A percentile compares a stretch with the other conserved stretches of the same genome.
These are phyloP conservation scores for Sericinus montela DNA, from an alignment of 2,888 invertebrate species.

Conservation along the genomic window DNA sequence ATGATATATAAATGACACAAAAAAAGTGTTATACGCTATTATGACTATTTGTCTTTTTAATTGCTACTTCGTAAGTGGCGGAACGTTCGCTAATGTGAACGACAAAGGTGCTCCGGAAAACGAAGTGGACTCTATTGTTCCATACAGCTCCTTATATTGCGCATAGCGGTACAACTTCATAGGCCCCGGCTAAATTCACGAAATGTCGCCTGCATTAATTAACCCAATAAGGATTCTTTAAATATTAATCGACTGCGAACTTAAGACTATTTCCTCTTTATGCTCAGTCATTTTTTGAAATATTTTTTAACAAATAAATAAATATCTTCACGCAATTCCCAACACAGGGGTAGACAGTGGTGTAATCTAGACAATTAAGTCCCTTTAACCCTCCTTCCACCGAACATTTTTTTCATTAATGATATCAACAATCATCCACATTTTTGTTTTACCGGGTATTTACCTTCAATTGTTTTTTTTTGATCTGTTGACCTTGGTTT, in stretches of 20 bases:
- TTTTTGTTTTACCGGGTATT: too few species aligned
- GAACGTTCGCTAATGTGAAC: constrained; percentile 66
- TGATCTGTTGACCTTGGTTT: too few species aligned
- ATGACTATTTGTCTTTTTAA: constrained; percentile 61
- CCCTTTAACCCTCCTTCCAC: too few species aligned
- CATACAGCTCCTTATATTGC: constrained; percentile 63
- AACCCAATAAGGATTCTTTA: constrained; percentile 48
- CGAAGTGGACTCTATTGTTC: constrained; percentile 63
- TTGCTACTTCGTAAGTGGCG: constrained; percentile 59
- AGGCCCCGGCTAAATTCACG: constrained; percentile 58
- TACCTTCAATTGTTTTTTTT: too few species aligned
- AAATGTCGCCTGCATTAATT: constrained; percentile 65
- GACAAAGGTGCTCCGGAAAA: constrained; percentile 52
- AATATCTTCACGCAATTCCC: too few species aligned
- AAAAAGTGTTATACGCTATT: constrained; percentile 41
- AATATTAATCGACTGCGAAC: constrained; percentile 39
- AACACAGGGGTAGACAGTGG: too few species aligned
- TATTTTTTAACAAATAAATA: too few species aligned
- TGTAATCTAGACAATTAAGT: too few species aligned
- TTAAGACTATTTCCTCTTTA: constrained; percentile 8
- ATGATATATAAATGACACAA: constrained; percentile 31
- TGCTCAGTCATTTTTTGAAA: too few species aligned
- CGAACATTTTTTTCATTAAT: too few species aligned
- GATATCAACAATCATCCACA: too few species aligned
- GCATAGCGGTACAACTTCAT: constrained; percentile 65